Base-by-base conservation (phyloP, 2,888 invertebrate genomes). In the Patella ulyssiponensis region DNA sequence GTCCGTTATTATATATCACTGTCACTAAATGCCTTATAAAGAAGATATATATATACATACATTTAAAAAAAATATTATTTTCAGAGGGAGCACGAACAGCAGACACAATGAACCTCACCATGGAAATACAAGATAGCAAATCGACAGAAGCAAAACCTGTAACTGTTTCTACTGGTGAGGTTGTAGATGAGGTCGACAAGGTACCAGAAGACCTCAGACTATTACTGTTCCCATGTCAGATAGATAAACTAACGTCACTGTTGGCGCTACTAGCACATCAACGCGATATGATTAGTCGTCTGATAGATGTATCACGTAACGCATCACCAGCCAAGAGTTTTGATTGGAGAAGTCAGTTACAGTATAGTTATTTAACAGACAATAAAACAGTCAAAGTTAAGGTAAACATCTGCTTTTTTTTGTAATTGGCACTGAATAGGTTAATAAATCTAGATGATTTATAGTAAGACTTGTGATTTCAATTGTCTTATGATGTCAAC, bases 171-270 rank as follows among this genome's bases (percentile, higher is more conserved):
- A 23, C 20, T 64, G 64, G 64, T 69, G 80, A 80, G 56, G 83
- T 79, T 52, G 82, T 80, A 23, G 80, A 82, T 11, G 82, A 78
- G 69, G 83, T 79, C 23, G 82, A 77, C 27, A 72, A 79, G 12
- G 80, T 79, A 54, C 77, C 83, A 5, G 87, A 88, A 17, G 86
- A 87, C 27, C 74, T 86, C n/a, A 87, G 85, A 77, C 84, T 88
- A 71, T 84, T 88, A 84, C 81, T 90, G 76, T 89, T 90, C 80
- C 90, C 90, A 2, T 86, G 88, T 79, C 90, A 90, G 87, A 86
- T 90, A 44, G 90, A 89, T 79, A 91, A 91, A 81, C 84, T 90
- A 53, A 86, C 84, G 72, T 83, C 83, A 69, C 77, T 91, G 17
- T 81, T 91, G 58, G 84, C 88, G 4, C 83, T 90, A 17, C 80